Evolutionary conservation across 2,888 invertebrate genomes (phyloP), one percentile per base, ranked within the genome.

Genomic region (Brachylomia viminalis): DNA sequence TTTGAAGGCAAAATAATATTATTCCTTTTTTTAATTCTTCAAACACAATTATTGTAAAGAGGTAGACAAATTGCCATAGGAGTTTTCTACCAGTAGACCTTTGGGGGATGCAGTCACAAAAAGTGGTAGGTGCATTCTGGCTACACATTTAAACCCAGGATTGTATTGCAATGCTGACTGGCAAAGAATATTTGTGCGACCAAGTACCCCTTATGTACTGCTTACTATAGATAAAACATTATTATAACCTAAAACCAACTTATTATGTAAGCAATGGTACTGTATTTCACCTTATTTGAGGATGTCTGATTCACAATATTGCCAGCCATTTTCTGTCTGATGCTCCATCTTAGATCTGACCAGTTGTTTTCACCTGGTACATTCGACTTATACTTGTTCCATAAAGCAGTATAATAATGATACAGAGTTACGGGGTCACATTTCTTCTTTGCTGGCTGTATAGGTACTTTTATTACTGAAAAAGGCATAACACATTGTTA

Each of bases 391-490:
- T 98, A 97, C 89, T 97, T 97, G 38, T 97, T 97, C 98, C 98
- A 98, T 87, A 98, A 95, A 52, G 97, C 95, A 86, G 97, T 97
- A 90, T 98, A 98, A 87, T 98, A 97, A 85, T 98, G 98, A 90
- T 98, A 98, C 30, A 98, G 93, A 30, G 97, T 96, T 0, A 98
- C 98, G 30, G 98, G 98, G 92, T 98, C 98, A 92, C 97, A 97
- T 92, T 97, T 97, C 84, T 95, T 95, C 71, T 94, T 94, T 45
- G 92, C 88, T 65, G 94, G 94, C 62, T 93, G 92, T 86, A 94
- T 95, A 87, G 96, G 96, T 17, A 97, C 97, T 90, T 97, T 97
- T 75, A 98, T 98, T 92, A 97, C 98, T 98, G 92, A 73, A 96
- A 90, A 56, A 61, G 71, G 33, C 67, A 42, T 49, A 23, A 30